Conservation (phyloP, 2,888 invertebrate genomes). For the Lycaena phlaeas region DNA sequence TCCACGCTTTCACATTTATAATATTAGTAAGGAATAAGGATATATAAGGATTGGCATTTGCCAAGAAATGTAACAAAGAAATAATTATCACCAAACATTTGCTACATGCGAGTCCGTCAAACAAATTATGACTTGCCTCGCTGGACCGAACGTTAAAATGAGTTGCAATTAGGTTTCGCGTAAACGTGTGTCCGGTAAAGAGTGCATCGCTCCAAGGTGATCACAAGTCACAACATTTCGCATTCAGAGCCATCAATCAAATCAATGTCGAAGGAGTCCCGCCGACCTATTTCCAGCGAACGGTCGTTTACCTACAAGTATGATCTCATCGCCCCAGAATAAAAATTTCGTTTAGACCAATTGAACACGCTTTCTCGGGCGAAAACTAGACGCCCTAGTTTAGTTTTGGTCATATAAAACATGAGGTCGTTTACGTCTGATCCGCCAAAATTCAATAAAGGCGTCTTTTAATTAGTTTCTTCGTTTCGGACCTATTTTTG, state of each 20-base stretch:
- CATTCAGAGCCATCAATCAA: slow-evolving; percentile 22
- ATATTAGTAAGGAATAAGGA: too few relatives aligned
- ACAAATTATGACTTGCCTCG: too few relatives aligned
- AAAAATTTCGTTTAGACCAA: slow-evolving; percentile 62
- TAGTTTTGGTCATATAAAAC: slow-evolving; percentile 27
- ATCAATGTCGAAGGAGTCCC: slow-evolving; percentile 58
- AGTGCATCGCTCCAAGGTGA: not conserved
- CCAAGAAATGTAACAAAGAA: too few relatives aligned
- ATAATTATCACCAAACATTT: too few relatives aligned
- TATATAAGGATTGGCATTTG: too few relatives aligned
- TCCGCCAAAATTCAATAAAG: not conserved
- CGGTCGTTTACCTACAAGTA: slow-evolving; percentile 65
- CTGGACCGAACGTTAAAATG: too few relatives aligned
- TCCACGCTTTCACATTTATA: too few relatives aligned
- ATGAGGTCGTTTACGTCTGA: not conserved
- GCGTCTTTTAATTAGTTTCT: too few relatives aligned
- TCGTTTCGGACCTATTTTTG: too few relatives aligned
- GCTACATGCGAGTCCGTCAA: too few relatives aligned
- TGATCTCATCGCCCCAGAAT: slow-evolving; percentile 66
- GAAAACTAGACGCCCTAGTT: slow-evolving; percentile 48
- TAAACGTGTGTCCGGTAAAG: not conserved
- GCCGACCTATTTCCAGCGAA: slow-evolving; percentile 47
- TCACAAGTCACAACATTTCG: not conserved
- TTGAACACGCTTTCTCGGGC: slow-evolving; percentile 58
- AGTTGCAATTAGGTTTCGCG: not conserved